Evolutionary conservation across 2,113 vertebrate genomes (phyloP), one percentile per base, ranked within the genome.

Genomic region (Lonchura striata): DNA sequence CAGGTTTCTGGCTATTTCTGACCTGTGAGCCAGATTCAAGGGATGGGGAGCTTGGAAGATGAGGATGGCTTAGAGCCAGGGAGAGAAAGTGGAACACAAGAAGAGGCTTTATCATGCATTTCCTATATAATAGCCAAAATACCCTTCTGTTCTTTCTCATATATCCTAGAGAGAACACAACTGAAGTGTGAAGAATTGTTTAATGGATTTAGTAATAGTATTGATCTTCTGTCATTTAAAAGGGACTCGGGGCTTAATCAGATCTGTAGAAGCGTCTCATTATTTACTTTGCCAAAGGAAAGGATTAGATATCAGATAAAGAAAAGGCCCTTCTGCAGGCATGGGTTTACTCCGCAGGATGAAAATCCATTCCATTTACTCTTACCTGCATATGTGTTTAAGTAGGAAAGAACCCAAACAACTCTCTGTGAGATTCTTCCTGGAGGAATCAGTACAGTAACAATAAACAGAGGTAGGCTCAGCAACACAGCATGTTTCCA

Each of bases 191-290:
- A 94, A 94, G 92, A 88, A 88, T 76, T 57, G 28, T 72, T 88
- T 94, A 91, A 95, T 91, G 82, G 85, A 89, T 96, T 94, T 96
- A 85, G 69, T 85, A 92, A 95, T 94, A 93, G 80, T 85, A 97
- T 96, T 92, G 96, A 97, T 97, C 70, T 64, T 68, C 70, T 64
- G 46, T 85, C 74, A 57, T 85, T 95, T 77, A 72, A 90, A 87
- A 79, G 46, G 78, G 86, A 87, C 35, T 54, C 4, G 1, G 61
- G 77, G 72, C 47, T 96, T 97, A 94, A 97, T 94, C 82, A 94
- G 89, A 95, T 91, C 84, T 75, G 54, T 41, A 88, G 63, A 91
- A 90, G 57, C 44, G 44, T 86, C 82, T 94, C 74, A 81, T 93
- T 86, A 94, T 95, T 96, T 92, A 94, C 53, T 93, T 95, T 90